Base-by-base conservation (phyloP, 23 tunicate species). In the Ascidia mentula region DNA sequence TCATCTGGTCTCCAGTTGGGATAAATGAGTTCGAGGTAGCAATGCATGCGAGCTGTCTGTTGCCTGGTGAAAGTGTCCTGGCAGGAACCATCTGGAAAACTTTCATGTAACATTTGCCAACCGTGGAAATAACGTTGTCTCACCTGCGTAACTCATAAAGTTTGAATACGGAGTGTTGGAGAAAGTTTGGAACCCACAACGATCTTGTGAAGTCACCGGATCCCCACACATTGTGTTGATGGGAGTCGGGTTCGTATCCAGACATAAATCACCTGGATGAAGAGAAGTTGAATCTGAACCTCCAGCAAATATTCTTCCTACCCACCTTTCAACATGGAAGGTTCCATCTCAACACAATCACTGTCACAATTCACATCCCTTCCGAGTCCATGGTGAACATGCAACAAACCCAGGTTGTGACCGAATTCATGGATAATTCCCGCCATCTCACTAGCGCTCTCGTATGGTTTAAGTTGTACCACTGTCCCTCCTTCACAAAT, bases 141-240 rank as follows among this genome's bases (percentile, higher is more conserved):
- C 20, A 79, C 83, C 83, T n/a, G 83, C 83, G 65, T 79, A 79
- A 79, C 83, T 79, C 83, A 79, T 79, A 45, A 61, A 79, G 59
- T 79, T 79, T 17, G 34, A 32, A 36, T 61, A 79, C 22, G 83
- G 83, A 0, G 83, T 79, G 46, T 36, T 69, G 12, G 70, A 40
- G 60, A 77, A 77, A 46, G 28, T 34, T 13, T 31, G 37, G 32
- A 33, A 45, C 45, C 74, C 60, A 31, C 83, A 65, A 9, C 30
- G 38, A 26, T 45, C 74, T 18, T 37, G 38, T 20, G 39, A 18
- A 24, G 35, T 69, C 30, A 45, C 39, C 9, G 83, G 83, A 24
- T 79, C 83, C 3, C 37, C 40, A 69, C 83, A 79, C 9, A 45
- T 7, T 61, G 72, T 79, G 40, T 79, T 79, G 72, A 79, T 69